phyloP scores from a whole-genome alignment of 2,888 invertebrate species.

The Trachelus stipa region DNA sequence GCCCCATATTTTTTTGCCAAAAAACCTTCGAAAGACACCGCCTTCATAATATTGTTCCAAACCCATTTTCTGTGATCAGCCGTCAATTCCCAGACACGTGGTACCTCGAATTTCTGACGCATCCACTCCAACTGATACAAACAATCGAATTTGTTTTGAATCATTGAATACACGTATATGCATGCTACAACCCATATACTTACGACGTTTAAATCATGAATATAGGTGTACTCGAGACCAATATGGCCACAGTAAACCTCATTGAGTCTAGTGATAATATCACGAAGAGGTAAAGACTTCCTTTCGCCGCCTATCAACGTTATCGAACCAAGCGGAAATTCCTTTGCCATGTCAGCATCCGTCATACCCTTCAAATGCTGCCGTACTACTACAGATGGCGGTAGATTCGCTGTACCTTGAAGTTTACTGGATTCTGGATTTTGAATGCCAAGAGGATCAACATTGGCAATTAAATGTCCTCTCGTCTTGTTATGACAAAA shows the following conservation, averaged over 20 bases:
- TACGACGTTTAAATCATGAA: conserved; percentile 48
- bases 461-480: conserved; percentile 84
- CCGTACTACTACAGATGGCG: conserved; percentile 51
- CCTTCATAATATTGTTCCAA: conserved; percentile 54
- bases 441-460: conserved; percentile 82
- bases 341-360: conserved; percentile 47
- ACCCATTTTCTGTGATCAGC: conserved; percentile 49
- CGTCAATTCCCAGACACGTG: conserved; percentile 46
- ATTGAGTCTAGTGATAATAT: conserved; percentile 54
- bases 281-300: conserved; percentile 43
- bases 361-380: conserved; percentile 50
- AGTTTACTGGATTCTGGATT: conserved; percentile 50
- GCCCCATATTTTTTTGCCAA: conserved; percentile 52
- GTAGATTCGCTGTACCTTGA: conserved; percentile 43
- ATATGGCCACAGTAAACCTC: conserved; percentile 57
- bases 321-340: conserved; percentile 45
- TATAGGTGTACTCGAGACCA: conserved; percentile 56
- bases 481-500: conserved; percentile 72
- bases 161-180: neutral
- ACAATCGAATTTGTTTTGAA: neutral
- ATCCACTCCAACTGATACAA: conserved; percentile 52
- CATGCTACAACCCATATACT: neutral
- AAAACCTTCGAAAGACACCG: conserved; percentile 52
- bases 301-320: conserved; percentile 53
- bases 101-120: conserved; percentile 53